These are phyloP conservation scores for Margarornis squamiger DNA, from an alignment of 2,797 vertebrate species.

Conservation along the genomic window DNA sequence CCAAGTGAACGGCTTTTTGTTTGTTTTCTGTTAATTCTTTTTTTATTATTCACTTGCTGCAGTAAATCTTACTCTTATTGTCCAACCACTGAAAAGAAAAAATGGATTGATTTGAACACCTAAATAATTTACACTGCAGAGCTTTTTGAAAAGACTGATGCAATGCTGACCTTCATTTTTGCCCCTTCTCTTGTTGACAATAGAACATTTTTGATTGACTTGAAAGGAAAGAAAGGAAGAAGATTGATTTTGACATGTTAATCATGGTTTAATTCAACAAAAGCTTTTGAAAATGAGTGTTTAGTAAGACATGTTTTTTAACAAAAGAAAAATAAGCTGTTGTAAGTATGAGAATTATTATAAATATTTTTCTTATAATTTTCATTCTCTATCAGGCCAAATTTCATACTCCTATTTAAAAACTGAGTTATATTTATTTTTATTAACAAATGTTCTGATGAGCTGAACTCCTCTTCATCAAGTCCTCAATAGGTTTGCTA, in stretches of 20 bases:
- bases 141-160: slow-evolving; percentile 58
- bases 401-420: slow-evolving; percentile 30
- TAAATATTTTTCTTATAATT: slow-evolving; percentile 34
- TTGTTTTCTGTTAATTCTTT: slow-evolving; percentile 81
- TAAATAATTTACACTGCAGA: slow-evolving; percentile 77
- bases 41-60: slow-evolving; percentile 79
- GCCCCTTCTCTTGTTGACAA: slow-evolving; percentile 8
- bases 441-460: background rate
- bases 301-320: slow-evolving; percentile 13
- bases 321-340: slow-evolving; percentile 40
- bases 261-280: slow-evolving; percentile 46
- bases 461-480: background rate
- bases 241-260: slow-evolving; percentile 50
- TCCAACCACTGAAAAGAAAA: slow-evolving; percentile 73
- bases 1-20: slow-evolving; percentile 74
- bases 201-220: slow-evolving; percentile 51
- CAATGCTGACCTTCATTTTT: slow-evolving; percentile 59
- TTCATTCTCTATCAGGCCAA: background rate
- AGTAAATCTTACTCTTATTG: slow-evolving; percentile 80
- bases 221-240: slow-evolving; percentile 7
- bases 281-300: slow-evolving; percentile 54
- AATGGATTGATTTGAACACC: slow-evolving; percentile 75
- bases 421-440: slow-evolving; percentile 1
- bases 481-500: background rate
- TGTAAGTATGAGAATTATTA: slow-evolving; percentile 13